A percentile compares a stretch with the other conserved stretches of the same genome.
Conservation (phyloP, 2,797 vertebrate species). For the Brachymystax lenok region DNA sequence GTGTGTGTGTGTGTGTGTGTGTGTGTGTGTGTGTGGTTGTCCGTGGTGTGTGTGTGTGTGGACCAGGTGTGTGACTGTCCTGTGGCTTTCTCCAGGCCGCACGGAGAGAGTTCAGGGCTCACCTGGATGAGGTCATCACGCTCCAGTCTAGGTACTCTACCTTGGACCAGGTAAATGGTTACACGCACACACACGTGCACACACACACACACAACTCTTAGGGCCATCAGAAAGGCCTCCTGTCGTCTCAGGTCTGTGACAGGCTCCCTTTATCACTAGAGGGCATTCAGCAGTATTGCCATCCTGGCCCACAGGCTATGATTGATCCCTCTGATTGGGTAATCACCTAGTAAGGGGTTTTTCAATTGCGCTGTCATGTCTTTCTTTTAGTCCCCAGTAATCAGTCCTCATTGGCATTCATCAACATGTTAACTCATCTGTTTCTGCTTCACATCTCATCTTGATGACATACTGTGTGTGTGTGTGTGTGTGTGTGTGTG, state of each 20-base stretch:
- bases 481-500: too few relatives aligned
- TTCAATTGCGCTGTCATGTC: not conserved
- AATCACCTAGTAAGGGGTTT: not conserved
- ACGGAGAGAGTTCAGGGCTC: slow-evolving; percentile 65
- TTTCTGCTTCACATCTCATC: not conserved
- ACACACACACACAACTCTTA: not conserved
- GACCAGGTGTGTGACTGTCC: slow-evolving; percentile 52
- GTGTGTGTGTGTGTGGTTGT: not conserved
- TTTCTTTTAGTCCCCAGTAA: not conserved
- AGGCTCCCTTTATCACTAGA: not conserved
- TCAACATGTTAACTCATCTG: slow-evolving; percentile 3
- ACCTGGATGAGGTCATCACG: slow-evolving; percentile 66
- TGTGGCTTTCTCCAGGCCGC: slow-evolving; percentile 65
- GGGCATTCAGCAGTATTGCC: not conserved
- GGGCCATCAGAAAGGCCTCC: not conserved
- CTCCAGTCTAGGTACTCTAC: slow-evolving; percentile 70
- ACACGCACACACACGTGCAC: not conserved
- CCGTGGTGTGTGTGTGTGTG: slow-evolving; percentile 19
- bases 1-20: not conserved
- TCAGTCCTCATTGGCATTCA: not conserved
- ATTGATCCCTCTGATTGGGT: not conserved
- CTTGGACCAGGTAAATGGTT: slow-evolving; percentile 64
- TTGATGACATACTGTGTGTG: not conserved
- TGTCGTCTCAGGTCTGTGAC: not conserved
- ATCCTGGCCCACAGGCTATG: not conserved